Conservation (phyloP, 2,113 vertebrate species). For the Ailurus styani region DNA sequence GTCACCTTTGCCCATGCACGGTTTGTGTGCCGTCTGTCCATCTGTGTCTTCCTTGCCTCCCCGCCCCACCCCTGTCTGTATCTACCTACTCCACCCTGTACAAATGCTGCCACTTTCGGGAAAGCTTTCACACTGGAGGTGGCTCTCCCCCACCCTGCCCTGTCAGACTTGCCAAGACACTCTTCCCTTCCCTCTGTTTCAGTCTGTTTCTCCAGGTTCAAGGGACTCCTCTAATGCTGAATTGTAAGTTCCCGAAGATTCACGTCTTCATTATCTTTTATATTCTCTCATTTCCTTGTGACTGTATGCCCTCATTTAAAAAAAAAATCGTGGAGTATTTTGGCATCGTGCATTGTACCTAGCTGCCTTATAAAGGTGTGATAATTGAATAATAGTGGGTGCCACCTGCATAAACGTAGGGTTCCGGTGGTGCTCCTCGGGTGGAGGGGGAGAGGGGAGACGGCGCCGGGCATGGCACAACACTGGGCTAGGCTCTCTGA, state of each 20-base stretch:
- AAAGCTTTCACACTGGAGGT: not conserved
- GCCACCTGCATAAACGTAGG: fast-evolving
- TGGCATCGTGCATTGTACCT: not conserved
- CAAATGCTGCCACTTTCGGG: not conserved
- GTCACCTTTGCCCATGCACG: not conserved
- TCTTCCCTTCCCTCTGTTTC: not conserved
- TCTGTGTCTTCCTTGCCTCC: not conserved
- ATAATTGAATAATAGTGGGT: not conserved
- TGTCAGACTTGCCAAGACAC: not conserved
- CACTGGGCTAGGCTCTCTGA: not conserved
- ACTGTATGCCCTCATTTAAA: not conserved
- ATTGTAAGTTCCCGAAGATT: not conserved
- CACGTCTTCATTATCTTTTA: not conserved
- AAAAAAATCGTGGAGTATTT: not conserved
- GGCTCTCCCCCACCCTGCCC: not conserved
- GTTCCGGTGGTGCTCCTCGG: not conserved
- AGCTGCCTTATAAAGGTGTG: not conserved
- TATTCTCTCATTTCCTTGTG: not conserved
- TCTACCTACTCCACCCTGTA: not conserved
- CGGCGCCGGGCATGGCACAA: not conserved
- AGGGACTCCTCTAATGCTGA: not conserved
- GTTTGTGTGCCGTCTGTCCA: not conserved
- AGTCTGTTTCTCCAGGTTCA: not conserved
- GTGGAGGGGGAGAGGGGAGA: not conserved
- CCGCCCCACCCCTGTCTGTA: fast-evolving